Conservation (phyloP, 2,888 invertebrate species). For the Masnerella sp. region DNA sequence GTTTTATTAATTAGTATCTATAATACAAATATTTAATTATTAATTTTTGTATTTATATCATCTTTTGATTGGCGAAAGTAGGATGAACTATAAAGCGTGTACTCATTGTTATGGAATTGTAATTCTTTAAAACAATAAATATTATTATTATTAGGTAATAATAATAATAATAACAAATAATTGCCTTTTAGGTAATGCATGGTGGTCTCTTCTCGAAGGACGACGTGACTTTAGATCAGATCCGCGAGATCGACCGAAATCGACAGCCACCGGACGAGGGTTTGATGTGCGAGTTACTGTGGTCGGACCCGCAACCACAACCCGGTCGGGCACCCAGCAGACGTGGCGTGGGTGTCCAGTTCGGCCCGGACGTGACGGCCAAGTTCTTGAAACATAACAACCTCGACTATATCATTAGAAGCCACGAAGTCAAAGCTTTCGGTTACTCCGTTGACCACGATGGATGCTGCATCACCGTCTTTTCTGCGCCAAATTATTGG, state of each 20-base stretch:
- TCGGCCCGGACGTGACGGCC: slow-evolving; percentile 97
- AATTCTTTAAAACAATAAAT: no score
- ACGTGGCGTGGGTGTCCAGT: slow-evolving; percentile 98
- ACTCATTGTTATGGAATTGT: no score
- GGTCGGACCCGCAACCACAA: slow-evolving; percentile 98
- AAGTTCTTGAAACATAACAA: slow-evolving; percentile 90
- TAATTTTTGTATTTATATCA: no score
- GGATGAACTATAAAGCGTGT: no score
- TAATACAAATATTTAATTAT: no score
- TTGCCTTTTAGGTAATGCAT: slow-evolving; percentile 88
- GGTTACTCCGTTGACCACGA: slow-evolving; percentile 97
- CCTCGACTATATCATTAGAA: slow-evolving; percentile 95
- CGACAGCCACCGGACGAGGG: slow-evolving; percentile 98
- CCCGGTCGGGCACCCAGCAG: slow-evolving; percentile 94
- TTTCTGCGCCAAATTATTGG: slow-evolving; percentile 99
- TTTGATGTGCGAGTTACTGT: slow-evolving; percentile 97
- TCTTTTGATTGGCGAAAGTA: no score
- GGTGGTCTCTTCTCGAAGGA: slow-evolving; percentile 98
- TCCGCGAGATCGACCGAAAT: slow-evolving; percentile 92
- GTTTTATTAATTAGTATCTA: no score
- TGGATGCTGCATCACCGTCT: slow-evolving; percentile 98
- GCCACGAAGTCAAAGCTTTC: slow-evolving; percentile 98
- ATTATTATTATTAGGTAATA: no score
- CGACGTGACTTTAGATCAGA: slow-evolving; percentile 94
- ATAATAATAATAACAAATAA: background rate